Base-by-base conservation (phyloP, 1,140 invertebrate genomes). In the Brachystomella parvula region DNA sequence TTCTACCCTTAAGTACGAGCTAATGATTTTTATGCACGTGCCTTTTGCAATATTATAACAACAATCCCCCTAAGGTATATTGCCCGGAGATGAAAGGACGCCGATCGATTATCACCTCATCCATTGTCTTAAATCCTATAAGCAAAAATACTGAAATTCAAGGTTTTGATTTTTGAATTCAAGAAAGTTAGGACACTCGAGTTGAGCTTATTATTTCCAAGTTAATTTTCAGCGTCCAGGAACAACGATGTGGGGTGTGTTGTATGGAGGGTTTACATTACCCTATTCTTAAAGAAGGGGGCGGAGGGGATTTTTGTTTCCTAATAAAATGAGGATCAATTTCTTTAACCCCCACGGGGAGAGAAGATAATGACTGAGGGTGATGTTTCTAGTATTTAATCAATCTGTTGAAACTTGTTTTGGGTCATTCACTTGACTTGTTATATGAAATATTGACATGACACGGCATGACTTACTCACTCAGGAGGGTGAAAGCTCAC, bases 1-100 rank as follows among this genome's bases (percentile, higher is more conserved):
- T 53, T 53, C 24, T 24, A 53, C 39, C n/a, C 39, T 9, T 44
- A 44, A 44, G n/a, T 12, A n/a, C n/a, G 39, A 12, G 12, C 49
- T 53, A 53, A 53, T 53, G 49, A 53, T n/a, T 53, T 53, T 53
- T 53, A 9, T 53, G 49, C 49, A 53, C 49, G 49, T 53, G 49
- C 19, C 35, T 39, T 39, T 39, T 19, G 35, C 35, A 39, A 19
- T 39, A 39, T 9, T 9, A 19, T 19, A 19, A 9, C 35, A 39
- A 6, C 19, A 39, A 39, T 6, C 6, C 19, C 35, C 6, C 19
- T 19, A 19, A 19, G 35, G 19, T 9, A 19, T 19, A 19, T 39
- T 6, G 6, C 6, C 6, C 6, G 35, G 6, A 9, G 35, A 39
- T 39, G 35, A 6, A 6, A 39, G 35, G 19, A 39, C 6, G 6